Conservation (phyloP, 92 coral and sea anemone genomes). For the Paragorgia papillata region DNA sequence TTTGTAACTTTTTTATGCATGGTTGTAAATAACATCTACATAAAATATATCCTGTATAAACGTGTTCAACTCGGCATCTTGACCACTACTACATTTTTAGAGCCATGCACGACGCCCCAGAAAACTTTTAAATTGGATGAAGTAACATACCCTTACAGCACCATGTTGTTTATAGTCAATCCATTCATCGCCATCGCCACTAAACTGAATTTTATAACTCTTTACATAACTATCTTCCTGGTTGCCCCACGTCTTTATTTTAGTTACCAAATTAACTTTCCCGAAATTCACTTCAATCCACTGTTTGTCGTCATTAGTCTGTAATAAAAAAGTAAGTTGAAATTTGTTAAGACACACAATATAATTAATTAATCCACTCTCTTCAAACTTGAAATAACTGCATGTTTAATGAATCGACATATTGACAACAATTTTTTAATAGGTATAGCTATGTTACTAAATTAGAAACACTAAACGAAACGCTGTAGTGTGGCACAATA, state of each 20-base stretch:
- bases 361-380: too few relatives aligned
- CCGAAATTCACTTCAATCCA: constrained; percentile 70
- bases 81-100: too few relatives aligned
- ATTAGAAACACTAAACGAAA: too few relatives aligned
- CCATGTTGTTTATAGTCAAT: constrained; percentile 67
- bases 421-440: too few relatives aligned
- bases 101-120: not conserved
- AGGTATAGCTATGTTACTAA: too few relatives aligned
- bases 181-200: constrained; percentile 50
- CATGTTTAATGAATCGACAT: too few relatives aligned
- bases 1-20: too few relatives aligned
- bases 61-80: not conserved
- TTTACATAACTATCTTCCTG: constrained; percentile 57
- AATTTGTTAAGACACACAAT: too few relatives aligned
- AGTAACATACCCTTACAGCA: constrained; percentile 59
- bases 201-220: constrained; percentile 60
- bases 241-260: constrained; percentile 70
- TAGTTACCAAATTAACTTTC: constrained; percentile 54
- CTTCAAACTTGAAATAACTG: too few relatives aligned
- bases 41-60: too few relatives aligned
- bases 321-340: not conserved
- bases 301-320: constrained; percentile 33
- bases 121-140: not conserved
- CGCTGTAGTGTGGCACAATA: too few relatives aligned
- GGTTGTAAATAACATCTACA: too few relatives aligned